These are phyloP conservation scores for Heliothis virescens DNA, from an alignment of 1,140 invertebrate genomes.

Conservation along the genomic window DNA sequence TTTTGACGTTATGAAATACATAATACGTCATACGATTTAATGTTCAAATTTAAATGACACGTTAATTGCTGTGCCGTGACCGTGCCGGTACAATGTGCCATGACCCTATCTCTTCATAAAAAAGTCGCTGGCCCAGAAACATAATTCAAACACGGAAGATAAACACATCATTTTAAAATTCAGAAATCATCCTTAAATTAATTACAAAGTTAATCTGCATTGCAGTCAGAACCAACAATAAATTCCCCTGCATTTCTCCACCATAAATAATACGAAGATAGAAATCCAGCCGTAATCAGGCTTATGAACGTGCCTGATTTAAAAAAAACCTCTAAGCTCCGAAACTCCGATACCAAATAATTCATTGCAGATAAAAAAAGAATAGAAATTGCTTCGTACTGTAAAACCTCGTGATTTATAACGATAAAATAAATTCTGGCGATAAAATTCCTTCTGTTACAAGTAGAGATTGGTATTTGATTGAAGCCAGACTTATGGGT, in stretches of 20 bases:
- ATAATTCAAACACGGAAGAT: too few relatives aligned
- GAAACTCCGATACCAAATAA: conserved; percentile 18
- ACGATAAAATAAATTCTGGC: conserved; percentile 45
- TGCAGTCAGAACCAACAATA: too few relatives aligned
- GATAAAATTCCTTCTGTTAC: conserved; percentile 39
- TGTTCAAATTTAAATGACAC: too few relatives aligned
- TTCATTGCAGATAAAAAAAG: conserved; percentile 21
- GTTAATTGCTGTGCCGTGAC: too few relatives aligned
- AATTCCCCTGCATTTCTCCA: background rate
- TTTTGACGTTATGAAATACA: too few relatives aligned
- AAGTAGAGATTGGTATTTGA: conserved; percentile 41
- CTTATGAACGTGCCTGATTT: background rate
- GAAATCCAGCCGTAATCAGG: background rate
- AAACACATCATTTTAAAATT: too few relatives aligned
- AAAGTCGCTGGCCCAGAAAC: too few relatives aligned
- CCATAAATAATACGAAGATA: background rate
- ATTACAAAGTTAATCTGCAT: background rate
- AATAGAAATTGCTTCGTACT: conserved; percentile 3
- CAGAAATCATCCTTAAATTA: background rate
- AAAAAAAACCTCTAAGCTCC: conserved; percentile 1
- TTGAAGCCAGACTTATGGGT: conserved; percentile 19
- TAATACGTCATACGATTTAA: too few relatives aligned
- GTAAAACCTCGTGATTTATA: conserved; percentile 44
- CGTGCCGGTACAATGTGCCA: too few relatives aligned
- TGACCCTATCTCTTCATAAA: too few relatives aligned